These are phyloP conservation scores for Frankliniella intonsa DNA, from an alignment of 2,888 invertebrate genomes.

Conservation along the genomic window DNA sequence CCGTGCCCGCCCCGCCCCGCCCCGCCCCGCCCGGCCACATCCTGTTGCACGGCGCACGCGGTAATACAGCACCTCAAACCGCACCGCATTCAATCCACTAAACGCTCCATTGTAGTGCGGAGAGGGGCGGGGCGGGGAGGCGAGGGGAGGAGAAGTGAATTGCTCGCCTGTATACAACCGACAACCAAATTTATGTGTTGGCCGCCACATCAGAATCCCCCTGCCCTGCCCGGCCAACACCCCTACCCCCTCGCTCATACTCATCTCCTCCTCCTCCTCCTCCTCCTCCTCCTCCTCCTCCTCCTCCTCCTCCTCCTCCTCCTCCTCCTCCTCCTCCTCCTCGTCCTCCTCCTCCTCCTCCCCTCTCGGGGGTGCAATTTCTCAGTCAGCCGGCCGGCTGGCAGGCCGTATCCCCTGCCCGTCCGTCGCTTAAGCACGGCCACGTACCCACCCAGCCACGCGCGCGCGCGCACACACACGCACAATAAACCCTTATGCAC, in stretches of 20 bases:
- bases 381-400: not conserved
- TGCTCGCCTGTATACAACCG: constrained; percentile 16
- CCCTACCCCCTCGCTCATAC: not conserved
- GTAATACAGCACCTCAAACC: not conserved
- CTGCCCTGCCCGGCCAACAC: not conserved
- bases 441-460: no score
- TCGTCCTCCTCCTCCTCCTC: not conserved
- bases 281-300: not conserved
- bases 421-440: no score
- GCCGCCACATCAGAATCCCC: not conserved
- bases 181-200: constrained; percentile 9
- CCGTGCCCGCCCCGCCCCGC: no score
- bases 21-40: not conserved
- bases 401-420: not conserved
- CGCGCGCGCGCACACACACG: no score
- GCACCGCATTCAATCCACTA: constrained; percentile 15
- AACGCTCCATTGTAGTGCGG: not conserved
- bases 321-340: no score
- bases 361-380: not conserved
- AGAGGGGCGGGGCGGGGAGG: no score
- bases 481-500: no score
- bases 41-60: not conserved
- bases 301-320: not conserved
- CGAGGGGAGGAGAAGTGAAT: not conserved
- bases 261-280: no score